Evolutionary conservation across 2,113 vertebrate genomes (phyloP), one percentile per base, ranked within the genome.

Genomic region (Gasterosteus nipponicus): DNA sequence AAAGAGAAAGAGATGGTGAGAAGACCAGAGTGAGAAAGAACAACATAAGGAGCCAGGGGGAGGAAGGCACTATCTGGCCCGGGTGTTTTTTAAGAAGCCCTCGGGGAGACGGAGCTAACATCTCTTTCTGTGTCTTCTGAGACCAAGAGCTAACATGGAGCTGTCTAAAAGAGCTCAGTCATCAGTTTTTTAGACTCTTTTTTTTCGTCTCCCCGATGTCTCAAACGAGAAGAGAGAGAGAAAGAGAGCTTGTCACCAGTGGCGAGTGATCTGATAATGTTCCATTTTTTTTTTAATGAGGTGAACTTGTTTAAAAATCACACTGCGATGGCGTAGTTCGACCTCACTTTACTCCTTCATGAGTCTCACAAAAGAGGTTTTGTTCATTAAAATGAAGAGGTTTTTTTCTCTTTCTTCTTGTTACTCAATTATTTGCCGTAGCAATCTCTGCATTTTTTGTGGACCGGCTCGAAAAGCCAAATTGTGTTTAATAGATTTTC

Each of bases 401-500:
- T 72, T 70, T 69, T 74, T 19, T 14, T 15, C 51, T 75, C 59
- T 62, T 68, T 63, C 61, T 82, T 62, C 53, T 82, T 77, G 63
- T 85, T 83, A 47, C 71, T 86, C 62, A 71, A 69, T 84, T 83
- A 77, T 83, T 82, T 76, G 38, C 82, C 57, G 61, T 58, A 84
- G 74, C 7, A 49, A 91, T 92, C 72, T 79, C 64, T 77, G 22
- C 73, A 78, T 47, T 85, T 82, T 83, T 77, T 86, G 68, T 83
- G 77, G 76, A 75, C 68, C 70, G 85, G 57, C 84, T 89, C 83
- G 86, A 92, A 90, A 89, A 91, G 84, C 80, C 67, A 81, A 87
- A 89, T 75, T 59, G 68, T 88, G 81, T 93, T 94, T 93, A 93
- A 93, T 92, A 93, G 93, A 93, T 94, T 94, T 93, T 94, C 93